Evolutionary conservation across 2,888 invertebrate species (phyloP), one percentile per base, ranked within the genome.

Genomic region (Pachycephus smyrnensis): DNA sequence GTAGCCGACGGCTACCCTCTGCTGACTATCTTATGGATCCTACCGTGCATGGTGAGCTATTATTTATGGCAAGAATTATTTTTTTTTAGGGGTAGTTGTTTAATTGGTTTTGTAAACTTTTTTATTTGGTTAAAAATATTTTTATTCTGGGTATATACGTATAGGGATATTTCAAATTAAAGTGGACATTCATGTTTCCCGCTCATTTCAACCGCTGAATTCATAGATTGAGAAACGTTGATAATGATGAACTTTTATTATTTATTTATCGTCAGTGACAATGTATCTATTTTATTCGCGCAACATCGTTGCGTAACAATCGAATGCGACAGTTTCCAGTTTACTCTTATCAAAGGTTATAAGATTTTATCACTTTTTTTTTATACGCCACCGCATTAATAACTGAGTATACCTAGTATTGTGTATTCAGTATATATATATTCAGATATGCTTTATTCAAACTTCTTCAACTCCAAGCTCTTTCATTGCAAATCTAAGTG

Each of bases 1-100:
- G 76, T 74, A 73, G 76, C 79, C 79, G 88, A 86, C 88, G 89
- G 86, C 84, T 82, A 82, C 76, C 74, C 79, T 80, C 80, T 55
- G 23, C 80, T 82, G 82, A 78, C 82, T 82, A 86, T 82, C 77
- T 85, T 81, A 90, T 91, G 90, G 90, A 90, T 86, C 86, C 90
- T 71, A 88, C 89, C 80, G 87, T 89, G 80, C 81, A 89, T 82
- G 90, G 91, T 91, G 83, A 90, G 89, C 75, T 74, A 35, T 30
- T 23, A 55, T 55, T 23, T 55, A 55, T 55, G 6, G 23, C 9
- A 55, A 23, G 23, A 23, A 9, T 55, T 55, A 23, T 23, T 55
- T 55, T 55, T 55, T 6, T 55, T 55, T 9, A 23, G 23, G 9
- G 55, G 55, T 55, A 55, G 2, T 23, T 23, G 6, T 55, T 55